Conservation (phyloP, 2,797 vertebrate genomes). For the Phataginus tricuspis region DNA sequence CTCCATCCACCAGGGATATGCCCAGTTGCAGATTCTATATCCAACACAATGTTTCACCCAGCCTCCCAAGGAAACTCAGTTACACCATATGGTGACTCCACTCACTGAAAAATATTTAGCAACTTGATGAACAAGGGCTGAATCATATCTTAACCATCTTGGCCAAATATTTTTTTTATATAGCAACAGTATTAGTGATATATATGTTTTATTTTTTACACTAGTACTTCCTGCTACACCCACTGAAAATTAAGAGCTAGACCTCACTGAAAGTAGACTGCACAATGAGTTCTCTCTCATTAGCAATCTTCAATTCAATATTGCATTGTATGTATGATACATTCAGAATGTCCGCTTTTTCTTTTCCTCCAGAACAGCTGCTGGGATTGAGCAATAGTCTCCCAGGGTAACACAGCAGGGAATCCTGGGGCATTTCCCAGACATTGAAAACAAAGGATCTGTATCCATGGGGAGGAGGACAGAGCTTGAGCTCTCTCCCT, state of each 20-base stretch:
- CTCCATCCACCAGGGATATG: neutral
- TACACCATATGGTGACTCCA: conserved; percentile 77
- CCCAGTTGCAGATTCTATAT: conserved; percentile 22
- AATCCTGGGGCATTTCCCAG: conserved; percentile 77
- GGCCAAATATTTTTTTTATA: conserved; percentile 87
- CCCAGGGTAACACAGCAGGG: conserved; percentile 69
- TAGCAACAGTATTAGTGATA: conserved; percentile 86
- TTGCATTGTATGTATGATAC: conserved; percentile 50
- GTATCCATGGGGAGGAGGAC: conserved; percentile 15
- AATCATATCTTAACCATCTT: conserved; percentile 86
- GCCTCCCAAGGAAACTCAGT: conserved; percentile 56
- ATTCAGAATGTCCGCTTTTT: conserved; percentile 59
- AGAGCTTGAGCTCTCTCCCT: neutral
- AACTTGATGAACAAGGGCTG: conserved; percentile 84
- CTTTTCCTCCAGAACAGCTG: conserved; percentile 71
- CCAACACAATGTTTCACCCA: conserved; percentile 33
- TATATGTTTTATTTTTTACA: conserved; percentile 83
- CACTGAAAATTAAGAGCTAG: conserved; percentile 83
- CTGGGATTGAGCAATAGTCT: conserved; percentile 74
- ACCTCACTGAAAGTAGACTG: conserved; percentile 82
- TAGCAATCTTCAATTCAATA: conserved; percentile 28
- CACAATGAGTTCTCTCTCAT: conserved; percentile 27
- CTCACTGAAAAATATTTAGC: conserved; percentile 85
- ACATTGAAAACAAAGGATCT: conserved; percentile 59
- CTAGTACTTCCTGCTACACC: conserved; percentile 85